Conservation (phyloP, 2,888 invertebrate genomes). For the Hypercompe scribonia region DNA sequence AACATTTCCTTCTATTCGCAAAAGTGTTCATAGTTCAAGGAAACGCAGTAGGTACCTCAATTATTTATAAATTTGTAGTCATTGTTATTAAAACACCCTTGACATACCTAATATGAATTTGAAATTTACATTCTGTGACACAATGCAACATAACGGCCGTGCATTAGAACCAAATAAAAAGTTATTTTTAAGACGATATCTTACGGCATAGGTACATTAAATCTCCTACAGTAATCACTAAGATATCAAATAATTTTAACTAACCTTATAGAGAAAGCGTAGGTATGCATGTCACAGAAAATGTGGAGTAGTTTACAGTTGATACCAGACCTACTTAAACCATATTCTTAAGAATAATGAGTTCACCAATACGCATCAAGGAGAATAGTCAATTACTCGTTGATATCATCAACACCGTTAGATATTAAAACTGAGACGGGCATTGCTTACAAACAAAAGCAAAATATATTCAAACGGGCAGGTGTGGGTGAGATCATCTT, state of each 20-base stretch:
- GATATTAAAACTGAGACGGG: background rate
- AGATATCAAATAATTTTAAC: background rate
- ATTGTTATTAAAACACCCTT: slow-evolving; percentile 19
- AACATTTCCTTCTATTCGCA: background rate
- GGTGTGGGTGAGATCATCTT: slow-evolving; percentile 45
- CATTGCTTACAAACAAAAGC: slow-evolving; percentile 23
- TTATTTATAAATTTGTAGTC: slow-evolving; percentile 34
- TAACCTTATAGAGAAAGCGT: background rate
- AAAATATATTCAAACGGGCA: slow-evolving; percentile 30
- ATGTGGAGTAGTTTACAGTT: background rate
- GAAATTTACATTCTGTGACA: background rate
- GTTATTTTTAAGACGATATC: background rate
- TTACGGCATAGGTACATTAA: background rate
- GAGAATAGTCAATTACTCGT: slow-evolving; percentile 16
- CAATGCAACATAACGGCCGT: background rate
- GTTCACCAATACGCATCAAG: background rate
- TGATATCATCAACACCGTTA: background rate
- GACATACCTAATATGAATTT: background rate
- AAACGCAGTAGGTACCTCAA: slow-evolving; percentile 25
- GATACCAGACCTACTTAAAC: background rate
- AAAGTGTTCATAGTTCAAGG: slow-evolving; percentile 26
- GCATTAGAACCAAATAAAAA: background rate
- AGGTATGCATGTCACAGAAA: background rate
- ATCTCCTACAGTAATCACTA: background rate
- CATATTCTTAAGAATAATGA: background rate